Evolutionary conservation across 2,888 invertebrate genomes (phyloP), one percentile per base, ranked within the genome.

Genomic region (Phengaris alcon): DNA sequence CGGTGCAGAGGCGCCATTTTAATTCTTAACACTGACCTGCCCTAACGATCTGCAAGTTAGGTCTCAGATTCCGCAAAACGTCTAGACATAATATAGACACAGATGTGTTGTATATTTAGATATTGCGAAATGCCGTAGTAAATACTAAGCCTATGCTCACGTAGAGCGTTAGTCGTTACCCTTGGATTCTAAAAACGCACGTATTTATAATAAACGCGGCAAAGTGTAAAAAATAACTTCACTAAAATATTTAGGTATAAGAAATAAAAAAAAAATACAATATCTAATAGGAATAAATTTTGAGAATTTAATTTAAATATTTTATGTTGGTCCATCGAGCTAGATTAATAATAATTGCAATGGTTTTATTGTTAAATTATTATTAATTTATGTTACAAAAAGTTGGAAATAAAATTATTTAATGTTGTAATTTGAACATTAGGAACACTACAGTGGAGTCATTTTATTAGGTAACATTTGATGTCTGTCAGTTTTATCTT

Each of bases 1-100:
- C 22, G 15, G 51, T 72, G 54, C 72, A 72, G 12, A 69, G 72
- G 72, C 72, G 72, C 72, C 72, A 54, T 72, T 35, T 72, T 72
- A 35, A 12, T 12, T 72, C 54, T 72, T 72, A 35, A 12, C 7
- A 52, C 72, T 72, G 72, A 72, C 54, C 72, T 72, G 35, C 54
- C 72, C 12, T 54, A 72, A 72, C 35, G 12, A 54, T 52, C 52
- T 35, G 12, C 54, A 54, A 13, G 54, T 72, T 72, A 70, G 51
- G 70, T 70, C 48, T 12, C 48, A 51, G 52, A 35, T 54, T 72
- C 52, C 72, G 72, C 54, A 22, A 64, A 59, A 64, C 35, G 44
- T 64, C 64, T 64, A 64, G 64, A 64, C 64, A n/a, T n/a, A 64
- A 22, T 22, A 22, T 22, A 22, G 22, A 22, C 1, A 22, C 22